Evolutionary conservation across 23 tunicate genomes (phyloP), one percentile per base, ranked within the genome.

Genomic region (Diplosoma virens): DNA sequence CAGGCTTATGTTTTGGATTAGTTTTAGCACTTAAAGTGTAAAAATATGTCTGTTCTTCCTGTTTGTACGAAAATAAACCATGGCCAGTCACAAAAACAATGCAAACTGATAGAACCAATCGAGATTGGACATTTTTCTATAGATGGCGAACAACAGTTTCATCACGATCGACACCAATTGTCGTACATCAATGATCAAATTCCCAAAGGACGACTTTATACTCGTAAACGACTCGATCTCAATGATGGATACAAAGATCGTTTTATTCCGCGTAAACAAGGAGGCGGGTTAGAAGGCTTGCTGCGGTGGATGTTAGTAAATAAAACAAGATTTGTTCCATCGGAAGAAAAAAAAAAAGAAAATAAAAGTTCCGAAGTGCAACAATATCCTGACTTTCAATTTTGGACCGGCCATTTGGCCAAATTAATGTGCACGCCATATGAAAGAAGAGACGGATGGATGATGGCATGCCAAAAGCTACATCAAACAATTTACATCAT

Each of bases 371-470:
- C 59, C 21, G 31, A 61, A 4, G 75, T 82, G 46, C 84, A 76
- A 23, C 45, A 45, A 6, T 58, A 47, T 33, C 97, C 97, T 30
- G 90, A 90, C 31, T 79, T 90, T 66, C 50, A 84, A 4, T 65
- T 84, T 7, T 90, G 97, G 97, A 61, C 90, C 16, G 97, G 97
- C 2, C 89, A 90, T 61, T 56, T 90, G 20, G 79, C 97, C 4
- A 90, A 90, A 37, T 27, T 90, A 21, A 90, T 90, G 97, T 84
- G 89, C 66, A 90, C 97, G 54, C 97, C 97, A 6, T 90, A 35
- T 79, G 97, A 90, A 58, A 84, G 67, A 7, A 68, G 87, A 20
- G 97, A 90, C 17, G 97, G 90, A 1, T 90, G 97, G 97, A 65
- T 59, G 4, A 84, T 90, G 89, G 97, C 97, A 18, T 65, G 83